Base-by-base conservation (phyloP, 2,888 invertebrate genomes). In the Drosophila formosana region DNA sequence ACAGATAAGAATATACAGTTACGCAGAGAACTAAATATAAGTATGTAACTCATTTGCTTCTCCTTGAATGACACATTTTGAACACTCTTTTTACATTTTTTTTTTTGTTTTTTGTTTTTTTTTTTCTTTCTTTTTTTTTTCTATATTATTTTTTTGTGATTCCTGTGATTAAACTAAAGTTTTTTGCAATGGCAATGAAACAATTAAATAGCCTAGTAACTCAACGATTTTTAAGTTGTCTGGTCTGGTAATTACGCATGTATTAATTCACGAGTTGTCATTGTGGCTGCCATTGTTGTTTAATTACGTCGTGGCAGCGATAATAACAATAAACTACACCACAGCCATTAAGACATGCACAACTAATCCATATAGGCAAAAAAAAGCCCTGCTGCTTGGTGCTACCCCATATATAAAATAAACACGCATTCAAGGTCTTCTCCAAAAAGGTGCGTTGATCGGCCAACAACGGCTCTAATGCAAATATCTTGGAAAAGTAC, bases 201-300 rank as follows among this genome's bases (percentile, higher is more conserved):
- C 66, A 81, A 84, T 81, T 81, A 83, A 76, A 72, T 37, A 72
- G 37, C 62, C 55, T 49, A 61, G 75, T 75, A 78, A 69, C 55
- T 68, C 72, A 64, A 64, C 66, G 63, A 64, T 78, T 66, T 65
- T 66, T n/a, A 50, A 58, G 61, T 71, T 74, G 56, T 68, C 70
- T 68, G 46, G 8, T 32, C 49, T 53, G 55, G 64, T 70, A 84
- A 78, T 81, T 82, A 84, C 76, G 76, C 61, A 64, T 81, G 73
- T 74, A 61, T 81, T 72, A 75, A 68, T 72, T 70, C 66, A 77
- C 64, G 34, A 75, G 61, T 68, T 78, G 70, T 68, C 73, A 72
- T 72, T 76, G 74, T 64, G 67, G 57, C 67, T 49, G 58, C 75
- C 60, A 65, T 78, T 75, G 71, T 77, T 78, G 65, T 75, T 82